phyloP scores from a whole-genome alignment of 2,797 vertebrate species.

The Poecilia gillii region DNA sequence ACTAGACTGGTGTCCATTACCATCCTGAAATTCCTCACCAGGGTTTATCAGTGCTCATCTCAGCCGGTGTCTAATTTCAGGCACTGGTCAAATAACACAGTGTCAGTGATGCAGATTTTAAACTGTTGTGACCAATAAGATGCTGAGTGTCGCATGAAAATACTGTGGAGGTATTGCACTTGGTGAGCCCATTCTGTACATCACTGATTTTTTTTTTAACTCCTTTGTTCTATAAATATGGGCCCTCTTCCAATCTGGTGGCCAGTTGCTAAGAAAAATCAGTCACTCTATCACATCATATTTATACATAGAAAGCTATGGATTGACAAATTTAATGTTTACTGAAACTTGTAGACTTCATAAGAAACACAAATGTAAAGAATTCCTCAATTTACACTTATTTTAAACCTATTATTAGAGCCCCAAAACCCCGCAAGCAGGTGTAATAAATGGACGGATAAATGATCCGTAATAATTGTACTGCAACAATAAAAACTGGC shows the following conservation, averaged over 20 bases:
- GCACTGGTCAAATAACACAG: conserved; percentile 4
- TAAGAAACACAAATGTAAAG: not conserved
- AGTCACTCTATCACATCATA: not conserved
- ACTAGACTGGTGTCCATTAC: not conserved
- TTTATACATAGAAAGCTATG: not conserved
- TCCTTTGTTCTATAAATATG: not conserved
- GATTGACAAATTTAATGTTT: not conserved
- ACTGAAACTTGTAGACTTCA: not conserved
- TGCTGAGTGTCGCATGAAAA: conserved; percentile 1
- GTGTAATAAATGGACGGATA: not conserved
- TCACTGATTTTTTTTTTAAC: not conserved
- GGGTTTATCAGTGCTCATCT: not conserved
- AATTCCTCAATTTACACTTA: not conserved
- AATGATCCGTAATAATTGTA: not conserved
- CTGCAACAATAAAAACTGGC: not conserved
- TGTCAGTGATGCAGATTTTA: not conserved
- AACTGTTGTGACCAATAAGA: not conserved
- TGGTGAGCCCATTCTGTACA: not conserved
- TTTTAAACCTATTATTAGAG: not conserved
- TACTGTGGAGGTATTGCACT: not conserved
- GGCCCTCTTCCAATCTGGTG: not conserved
- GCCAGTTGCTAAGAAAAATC: not conserved
- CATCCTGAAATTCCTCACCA: conserved; percentile 3
- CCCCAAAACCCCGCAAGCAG: not conserved
- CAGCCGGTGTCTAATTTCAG: conserved; percentile 15